These are phyloP conservation scores for Caradrina clavipalpis DNA, from an alignment of 2,888 invertebrate species.

Conservation along the genomic window DNA sequence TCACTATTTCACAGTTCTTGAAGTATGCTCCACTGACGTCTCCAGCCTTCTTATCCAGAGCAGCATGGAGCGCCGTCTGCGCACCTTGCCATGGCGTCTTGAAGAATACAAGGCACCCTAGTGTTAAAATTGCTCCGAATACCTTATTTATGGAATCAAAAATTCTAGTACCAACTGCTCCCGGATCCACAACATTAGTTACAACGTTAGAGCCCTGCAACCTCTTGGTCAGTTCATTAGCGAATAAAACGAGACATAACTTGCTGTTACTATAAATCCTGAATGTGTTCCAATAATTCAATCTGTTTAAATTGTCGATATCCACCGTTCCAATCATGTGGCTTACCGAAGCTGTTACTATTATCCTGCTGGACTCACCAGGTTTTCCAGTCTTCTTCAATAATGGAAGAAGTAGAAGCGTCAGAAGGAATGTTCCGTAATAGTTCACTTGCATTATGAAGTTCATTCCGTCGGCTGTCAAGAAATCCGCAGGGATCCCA, in stretches of 20 bases:
- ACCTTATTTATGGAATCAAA: constrained; percentile 87
- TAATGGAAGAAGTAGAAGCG: constrained; percentile 69
- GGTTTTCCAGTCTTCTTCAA: constrained; percentile 69
- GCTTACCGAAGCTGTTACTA: constrained; percentile 88
- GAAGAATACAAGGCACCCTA: constrained; percentile 83
- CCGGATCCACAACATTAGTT: constrained; percentile 95
- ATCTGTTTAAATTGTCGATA: constrained; percentile 61
- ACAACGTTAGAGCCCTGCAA: constrained; percentile 92
- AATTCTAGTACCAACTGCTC: constrained; percentile 94
- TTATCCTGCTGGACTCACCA: constrained; percentile 76
- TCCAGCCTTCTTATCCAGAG: constrained; percentile 58
- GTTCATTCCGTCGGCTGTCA: constrained; percentile 95
- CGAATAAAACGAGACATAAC: constrained; percentile 91
- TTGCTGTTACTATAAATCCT: constrained; percentile 80
- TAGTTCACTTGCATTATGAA: constrained; percentile 97
- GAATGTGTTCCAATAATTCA: constrained; percentile 34
- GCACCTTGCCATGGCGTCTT: constrained; percentile 61
- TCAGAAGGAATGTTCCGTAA: constrained; percentile 95
- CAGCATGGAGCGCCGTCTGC: constrained; percentile 61
- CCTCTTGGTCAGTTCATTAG: constrained; percentile 93
- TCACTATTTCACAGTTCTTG: constrained; percentile 92
- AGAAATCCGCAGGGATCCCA: constrained; percentile 78
- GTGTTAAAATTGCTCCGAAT: constrained; percentile 86
- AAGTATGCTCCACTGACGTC: constrained; percentile 90
- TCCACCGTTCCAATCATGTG: constrained; percentile 70